Conservation (phyloP, 2,888 invertebrate genomes). For the Ophion slaviceki region DNA sequence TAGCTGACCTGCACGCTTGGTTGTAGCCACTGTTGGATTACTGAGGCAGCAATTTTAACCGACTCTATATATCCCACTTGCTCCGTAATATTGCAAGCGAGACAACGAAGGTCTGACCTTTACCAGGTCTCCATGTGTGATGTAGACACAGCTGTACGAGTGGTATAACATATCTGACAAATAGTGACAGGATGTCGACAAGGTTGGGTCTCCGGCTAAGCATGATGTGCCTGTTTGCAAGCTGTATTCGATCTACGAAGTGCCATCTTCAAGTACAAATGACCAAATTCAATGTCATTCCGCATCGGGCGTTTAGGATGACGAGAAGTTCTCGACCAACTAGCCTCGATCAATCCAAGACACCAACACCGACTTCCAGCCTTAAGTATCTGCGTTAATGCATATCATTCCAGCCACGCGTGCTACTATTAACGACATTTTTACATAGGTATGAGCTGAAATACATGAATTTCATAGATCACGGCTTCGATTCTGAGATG, state of each 20-base stretch:
- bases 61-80: background rate
- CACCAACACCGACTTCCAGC: background rate
- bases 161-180: background rate
- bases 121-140: background rate
- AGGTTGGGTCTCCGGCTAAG: background rate
- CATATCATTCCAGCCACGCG: background rate
- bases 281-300: background rate
- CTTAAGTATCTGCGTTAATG: background rate
- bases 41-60: conserved; percentile 17
- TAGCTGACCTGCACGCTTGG: conserved; percentile 27
- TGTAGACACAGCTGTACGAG: background rate
- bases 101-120: background rate
- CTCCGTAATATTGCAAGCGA: background rate
- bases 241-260: background rate
- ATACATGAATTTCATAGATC: conserved; percentile 41
- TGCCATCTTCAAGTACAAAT: background rate
- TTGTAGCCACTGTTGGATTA: background rate
- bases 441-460: background rate
- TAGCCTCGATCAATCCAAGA: background rate
- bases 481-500: conserved; percentile 32
- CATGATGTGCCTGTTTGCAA: background rate
- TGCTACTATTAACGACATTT: conserved; percentile 9
- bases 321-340: background rate
- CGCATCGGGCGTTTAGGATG: background rate
- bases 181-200: background rate